Base-by-base conservation (phyloP, 2,888 invertebrate genomes). In the Hydrotaea cyrtoneurina region DNA sequence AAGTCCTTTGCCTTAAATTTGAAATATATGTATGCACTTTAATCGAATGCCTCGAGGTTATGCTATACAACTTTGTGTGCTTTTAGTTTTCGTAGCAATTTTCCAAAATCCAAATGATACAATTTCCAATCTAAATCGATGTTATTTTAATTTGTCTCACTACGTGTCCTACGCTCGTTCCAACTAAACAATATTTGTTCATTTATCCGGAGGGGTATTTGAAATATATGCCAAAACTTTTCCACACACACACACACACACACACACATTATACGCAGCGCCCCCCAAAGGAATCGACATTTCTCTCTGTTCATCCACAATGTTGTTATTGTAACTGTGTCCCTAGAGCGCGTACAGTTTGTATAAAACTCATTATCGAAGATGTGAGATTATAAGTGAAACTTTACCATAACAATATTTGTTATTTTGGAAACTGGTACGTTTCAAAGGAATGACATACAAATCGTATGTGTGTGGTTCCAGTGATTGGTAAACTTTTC, bases 211-310 rank as follows among this genome's bases (percentile, higher is more conserved):
- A 31, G 64, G 64, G 7, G 2, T 17, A 36, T 64, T 64, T 17
- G 36, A 36, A 64, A 36, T 36, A 31, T 64, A 36, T 36, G 64
- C 36, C 64, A 64, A 64, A 64, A 64, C 17, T 64, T 36, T 36
- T 15, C 7, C 64, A 64, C 11, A 62, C 64, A 64, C 11, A 64
- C 36, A 17, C 62, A 26, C 31, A 26, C 0, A 62, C 23, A 13
- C 17, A 64, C 17, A 64, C 15, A 36, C 15, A 36, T 64, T 36
- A 11, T 19, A 50, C 50, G 26, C 19, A 26, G 26, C 26, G n/a
- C n/a, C n/a, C 26, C 26, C 15, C 0, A 7, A 26, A 15, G 59
- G 59, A 59, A 10, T 59, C 26, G 4, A 59, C 15, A 36, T 64
- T 64, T 64, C 36, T 8, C 7, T 39, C 36, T 8, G 39, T 39